phyloP scores from a whole-genome alignment of 2,113 vertebrate genomes.

The Sphaerodactylus townsendi region DNA sequence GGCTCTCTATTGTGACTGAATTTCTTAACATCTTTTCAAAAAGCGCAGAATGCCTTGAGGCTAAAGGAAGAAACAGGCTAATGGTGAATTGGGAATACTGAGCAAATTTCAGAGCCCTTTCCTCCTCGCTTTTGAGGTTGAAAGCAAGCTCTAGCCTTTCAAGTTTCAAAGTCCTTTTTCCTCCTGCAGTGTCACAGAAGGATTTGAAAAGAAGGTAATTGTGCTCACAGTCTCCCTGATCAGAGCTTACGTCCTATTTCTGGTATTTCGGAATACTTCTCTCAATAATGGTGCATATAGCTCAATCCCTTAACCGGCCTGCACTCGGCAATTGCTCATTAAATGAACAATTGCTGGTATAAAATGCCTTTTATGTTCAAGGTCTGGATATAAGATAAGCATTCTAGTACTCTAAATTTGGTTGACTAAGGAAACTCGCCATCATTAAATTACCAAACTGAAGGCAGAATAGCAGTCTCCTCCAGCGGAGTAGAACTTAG shows the following conservation, averaged over 20 bases:
- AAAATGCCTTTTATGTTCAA: constrained; percentile 90
- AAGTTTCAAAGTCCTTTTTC: constrained; percentile 99
- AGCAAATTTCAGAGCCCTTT: constrained; percentile 99
- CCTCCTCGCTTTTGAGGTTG: constrained; percentile 99
- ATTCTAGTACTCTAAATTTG: constrained; percentile 91
- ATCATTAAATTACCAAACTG: constrained; percentile 86
- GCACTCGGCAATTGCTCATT: constrained; percentile 91
- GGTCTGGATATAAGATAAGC: constrained; percentile 90
- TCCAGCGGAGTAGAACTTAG: constrained; percentile 77
- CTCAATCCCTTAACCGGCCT: constrained; percentile 90
- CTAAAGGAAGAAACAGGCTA: constrained; percentile 99
- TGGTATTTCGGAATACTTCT: constrained; percentile 99
- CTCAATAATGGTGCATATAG: constrained; percentile 93
- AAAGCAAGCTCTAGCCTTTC: constrained; percentile 99
- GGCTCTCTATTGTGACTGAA: constrained; percentile 99
- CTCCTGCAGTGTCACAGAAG: constrained; percentile 99
- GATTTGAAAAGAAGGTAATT: constrained; percentile 99
- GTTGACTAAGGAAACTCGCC: constrained; percentile 86
- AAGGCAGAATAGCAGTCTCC: constrained; percentile 80
- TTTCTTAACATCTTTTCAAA: constrained; percentile 99
- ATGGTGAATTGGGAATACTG: constrained; percentile 99
- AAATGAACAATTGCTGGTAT: constrained; percentile 92
- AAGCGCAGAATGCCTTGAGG: constrained; percentile 99
- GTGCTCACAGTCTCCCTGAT: constrained; percentile 99
- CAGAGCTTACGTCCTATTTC: constrained; percentile 99